Evolutionary conservation across 2,797 vertebrate species (phyloP).

Genomic region (Podargus strigoides): DNA sequence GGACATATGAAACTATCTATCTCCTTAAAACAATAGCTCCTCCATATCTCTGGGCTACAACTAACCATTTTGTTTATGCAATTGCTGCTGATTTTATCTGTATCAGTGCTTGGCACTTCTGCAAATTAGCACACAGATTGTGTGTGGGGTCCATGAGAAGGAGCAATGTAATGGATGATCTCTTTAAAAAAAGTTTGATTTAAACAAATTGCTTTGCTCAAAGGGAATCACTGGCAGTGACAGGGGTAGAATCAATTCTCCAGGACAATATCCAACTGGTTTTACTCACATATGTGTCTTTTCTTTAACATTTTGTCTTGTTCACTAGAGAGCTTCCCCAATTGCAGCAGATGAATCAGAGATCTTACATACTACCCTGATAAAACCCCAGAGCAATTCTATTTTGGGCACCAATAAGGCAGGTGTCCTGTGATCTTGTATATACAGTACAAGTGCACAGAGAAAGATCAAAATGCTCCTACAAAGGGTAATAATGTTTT

Average conservation of each 20-base stretch:
- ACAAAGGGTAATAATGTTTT: not conserved
- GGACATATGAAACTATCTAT: not conserved
- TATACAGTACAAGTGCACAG: not conserved
- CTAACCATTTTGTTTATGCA: not conserved
- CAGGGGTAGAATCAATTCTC: not conserved
- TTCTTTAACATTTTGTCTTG: not conserved
- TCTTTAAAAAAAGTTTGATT: not conserved
- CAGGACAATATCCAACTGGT: not conserved
- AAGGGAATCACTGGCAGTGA: not conserved
- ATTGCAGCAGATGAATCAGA: not conserved
- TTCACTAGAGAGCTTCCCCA: not conserved
- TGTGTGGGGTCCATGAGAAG: not conserved
- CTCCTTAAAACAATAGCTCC: not conserved
- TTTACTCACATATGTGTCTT: not conserved
- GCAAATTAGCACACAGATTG: not conserved
- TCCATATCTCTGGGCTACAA: constrained; percentile 10
- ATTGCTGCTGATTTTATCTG: constrained; percentile 25
- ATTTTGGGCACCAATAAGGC: not conserved
- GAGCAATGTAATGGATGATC: not conserved
- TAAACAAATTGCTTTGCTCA: not conserved
- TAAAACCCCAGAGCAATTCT: not conserved
- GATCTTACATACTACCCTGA: not conserved
- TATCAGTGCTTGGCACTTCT: not conserved
- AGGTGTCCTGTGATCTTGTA: not conserved
- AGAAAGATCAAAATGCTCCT: not conserved